phyloP scores from a whole-genome alignment of 2,797 vertebrate species.

The Xenentodon cancila region DNA sequence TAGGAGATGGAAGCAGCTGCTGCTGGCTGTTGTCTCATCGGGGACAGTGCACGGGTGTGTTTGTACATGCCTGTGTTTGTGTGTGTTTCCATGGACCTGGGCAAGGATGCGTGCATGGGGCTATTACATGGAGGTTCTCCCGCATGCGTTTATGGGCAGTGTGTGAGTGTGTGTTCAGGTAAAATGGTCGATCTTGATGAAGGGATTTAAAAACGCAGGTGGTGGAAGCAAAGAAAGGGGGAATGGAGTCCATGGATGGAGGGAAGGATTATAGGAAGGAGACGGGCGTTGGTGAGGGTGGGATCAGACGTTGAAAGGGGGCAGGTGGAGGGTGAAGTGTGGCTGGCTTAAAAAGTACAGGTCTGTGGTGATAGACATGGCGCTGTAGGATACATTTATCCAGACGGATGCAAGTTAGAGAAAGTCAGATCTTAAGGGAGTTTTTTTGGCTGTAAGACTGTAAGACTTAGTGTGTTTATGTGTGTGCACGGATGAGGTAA shows the following conservation, averaged over 20 bases:
- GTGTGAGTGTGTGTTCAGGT: conserved; percentile 54
- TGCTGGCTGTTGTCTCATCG: conserved; percentile 94
- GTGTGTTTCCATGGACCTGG: conserved; percentile 45
- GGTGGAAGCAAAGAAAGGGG: conserved; percentile 54
- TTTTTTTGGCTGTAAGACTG: conserved; percentile 60
- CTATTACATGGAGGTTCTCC: conserved; percentile 7
- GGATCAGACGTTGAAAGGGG: conserved; percentile 72
- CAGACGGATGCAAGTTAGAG: conserved; percentile 68
- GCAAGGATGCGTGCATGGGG: conserved; percentile 15
- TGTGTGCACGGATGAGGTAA: neutral
- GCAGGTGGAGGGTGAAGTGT: conserved; percentile 65
- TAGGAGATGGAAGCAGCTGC: conserved; percentile 98
- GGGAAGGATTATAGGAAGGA: conserved; percentile 55
- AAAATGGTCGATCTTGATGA: conserved; percentile 63
- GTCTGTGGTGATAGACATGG: conserved; percentile 62
- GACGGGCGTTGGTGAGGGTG: conserved; percentile 44
- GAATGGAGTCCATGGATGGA: conserved; percentile 47
- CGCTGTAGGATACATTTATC: conserved; percentile 65
- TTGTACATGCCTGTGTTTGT: conserved; percentile 40
- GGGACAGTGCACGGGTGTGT: conserved; percentile 60
- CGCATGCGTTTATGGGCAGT: conserved; percentile 22
- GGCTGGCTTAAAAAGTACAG: conserved; percentile 59
- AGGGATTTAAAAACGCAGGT: conserved; percentile 76
- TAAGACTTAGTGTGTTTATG: conserved; percentile 34
- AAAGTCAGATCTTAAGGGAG: conserved; percentile 58